These are phyloP conservation scores for Oreocharis arfaki DNA, from an alignment of 2,113 vertebrate genomes.

Conservation along the genomic window DNA sequence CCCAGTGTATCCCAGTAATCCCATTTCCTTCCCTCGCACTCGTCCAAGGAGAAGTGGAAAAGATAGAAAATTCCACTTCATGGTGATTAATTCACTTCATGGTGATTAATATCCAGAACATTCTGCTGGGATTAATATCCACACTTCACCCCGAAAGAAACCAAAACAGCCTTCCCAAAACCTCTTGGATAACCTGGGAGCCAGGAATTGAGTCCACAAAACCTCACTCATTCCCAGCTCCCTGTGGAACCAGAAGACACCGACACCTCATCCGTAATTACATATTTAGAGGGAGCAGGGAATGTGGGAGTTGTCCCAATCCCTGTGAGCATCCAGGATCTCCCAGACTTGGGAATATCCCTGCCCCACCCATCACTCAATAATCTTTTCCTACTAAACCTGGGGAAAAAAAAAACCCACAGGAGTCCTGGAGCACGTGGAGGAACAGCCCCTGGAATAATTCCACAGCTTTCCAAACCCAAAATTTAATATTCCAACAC, in stretches of 20 bases:
- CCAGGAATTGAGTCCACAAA: background rate
- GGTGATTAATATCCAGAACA: background rate
- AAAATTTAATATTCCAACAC: background rate
- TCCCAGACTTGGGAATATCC: background rate
- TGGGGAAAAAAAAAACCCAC: background rate
- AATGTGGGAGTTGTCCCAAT: background rate
- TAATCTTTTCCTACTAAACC: background rate
- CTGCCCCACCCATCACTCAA: background rate
- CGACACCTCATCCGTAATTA: background rate
- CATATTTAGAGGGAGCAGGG: background rate
- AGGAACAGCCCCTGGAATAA: background rate
- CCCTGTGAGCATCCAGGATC: background rate
- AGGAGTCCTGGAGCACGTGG: fast-evolving
- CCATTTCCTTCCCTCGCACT: background rate
- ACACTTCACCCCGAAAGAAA: background rate
- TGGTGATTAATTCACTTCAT: background rate
- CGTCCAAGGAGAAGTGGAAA: background rate
- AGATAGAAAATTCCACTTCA: background rate
- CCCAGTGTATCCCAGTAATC: background rate
- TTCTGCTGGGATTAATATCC: background rate
- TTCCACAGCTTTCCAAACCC: background rate
- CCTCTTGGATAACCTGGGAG: background rate
- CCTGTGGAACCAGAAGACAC: background rate
- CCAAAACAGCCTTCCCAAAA: background rate
- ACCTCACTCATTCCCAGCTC: background rate